Conservation (phyloP, 1,140 invertebrate genomes). For the Ectropis grisescens region DNA sequence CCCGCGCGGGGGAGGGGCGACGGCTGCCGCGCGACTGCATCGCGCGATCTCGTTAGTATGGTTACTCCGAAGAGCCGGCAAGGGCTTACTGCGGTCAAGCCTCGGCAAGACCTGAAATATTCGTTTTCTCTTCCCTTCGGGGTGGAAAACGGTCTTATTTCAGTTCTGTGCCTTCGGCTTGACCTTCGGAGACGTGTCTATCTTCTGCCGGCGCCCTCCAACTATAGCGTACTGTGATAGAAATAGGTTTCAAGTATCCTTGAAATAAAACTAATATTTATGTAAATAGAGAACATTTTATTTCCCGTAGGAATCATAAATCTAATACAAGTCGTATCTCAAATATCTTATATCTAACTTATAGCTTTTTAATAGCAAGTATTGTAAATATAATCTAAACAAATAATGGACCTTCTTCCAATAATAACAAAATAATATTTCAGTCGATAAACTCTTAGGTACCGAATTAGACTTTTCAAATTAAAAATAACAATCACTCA, state of each 20-base stretch:
- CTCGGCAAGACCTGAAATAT: slow-evolving; percentile 12
- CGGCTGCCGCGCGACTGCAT: not conserved
- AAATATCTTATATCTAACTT: no score
- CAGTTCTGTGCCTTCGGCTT: slow-evolving; percentile 9
- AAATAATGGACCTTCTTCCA: no score
- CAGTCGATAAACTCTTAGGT: no score
- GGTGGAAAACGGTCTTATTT: slow-evolving; percentile 12
- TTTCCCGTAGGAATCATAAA: no score
- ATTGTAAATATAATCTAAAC: no score
- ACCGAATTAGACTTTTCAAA: no score
- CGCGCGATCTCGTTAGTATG: slow-evolving; percentile 5
- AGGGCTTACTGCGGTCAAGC: slow-evolving; percentile 15
- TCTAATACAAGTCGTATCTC: no score
- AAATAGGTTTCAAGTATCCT: not conserved
- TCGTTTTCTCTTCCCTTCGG: slow-evolving; percentile 12
- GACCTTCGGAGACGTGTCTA: slow-evolving; percentile 14
- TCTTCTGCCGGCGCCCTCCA: slow-evolving; percentile 6
- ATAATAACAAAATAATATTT: no score
- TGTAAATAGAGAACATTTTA: not conserved
- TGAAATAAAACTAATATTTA: not conserved
- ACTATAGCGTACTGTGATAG: slow-evolving; percentile 7
- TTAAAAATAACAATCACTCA: no score
- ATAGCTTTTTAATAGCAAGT: no score
- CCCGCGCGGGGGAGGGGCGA: slow-evolving; percentile 1
- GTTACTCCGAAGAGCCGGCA: slow-evolving; percentile 7